Evolutionary conservation across 53 echinoderm and acorn worm species (phyloP), one percentile per base, ranked within the genome.

Genomic region (Holothuria leucospilota): DNA sequence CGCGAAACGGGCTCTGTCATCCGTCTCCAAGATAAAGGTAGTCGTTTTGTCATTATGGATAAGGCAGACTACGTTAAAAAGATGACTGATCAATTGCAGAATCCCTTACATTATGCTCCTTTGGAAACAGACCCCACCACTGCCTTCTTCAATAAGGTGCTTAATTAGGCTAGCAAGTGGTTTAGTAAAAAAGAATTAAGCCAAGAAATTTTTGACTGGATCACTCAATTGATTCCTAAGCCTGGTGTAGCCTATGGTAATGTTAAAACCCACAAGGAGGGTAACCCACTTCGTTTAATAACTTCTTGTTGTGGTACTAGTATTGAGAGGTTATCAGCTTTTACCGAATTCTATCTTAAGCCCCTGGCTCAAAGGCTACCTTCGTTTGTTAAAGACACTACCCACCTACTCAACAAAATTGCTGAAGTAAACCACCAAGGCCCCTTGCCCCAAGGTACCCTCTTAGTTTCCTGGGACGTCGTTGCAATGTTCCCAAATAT

Each of bases 271-370:
- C n/a, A 42, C 29, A 71, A 29, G 7, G 41, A 39, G 77, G 77
- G 13, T 39, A 77, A 20, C 77, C 77, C 29, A 4, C 42, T 77
- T 51, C 49, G 21, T 5, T 46, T 77, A 24, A 77, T 77, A 39
- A 77, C 77, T 28, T 77, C 77, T 46, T 77, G 21, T 7, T 51
- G 5, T 51, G n/a, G n/a, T n/a, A n/a, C n/a, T n/a, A n/a, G n/a
- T n/a, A n/a, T n/a, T n/a, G n/a, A n/a, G n/a, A n/a, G n/a, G n/a
- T n/a, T n/a, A n/a, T n/a, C n/a, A n/a, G n/a, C n/a, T n/a, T n/a
- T n/a, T n/a, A n/a, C n/a, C n/a, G n/a, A n/a, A n/a, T n/a, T n/a
- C n/a, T n/a, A n/a, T n/a, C n/a, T n/a, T n/a, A n/a, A n/a, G n/a
- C n/a, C n/a, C n/a, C n/a, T n/a, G n/a, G n/a, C n/a, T n/a, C n/a